Evolutionary conservation across 2,888 invertebrate species (phyloP).

Genomic region (Philereme transversata): DNA sequence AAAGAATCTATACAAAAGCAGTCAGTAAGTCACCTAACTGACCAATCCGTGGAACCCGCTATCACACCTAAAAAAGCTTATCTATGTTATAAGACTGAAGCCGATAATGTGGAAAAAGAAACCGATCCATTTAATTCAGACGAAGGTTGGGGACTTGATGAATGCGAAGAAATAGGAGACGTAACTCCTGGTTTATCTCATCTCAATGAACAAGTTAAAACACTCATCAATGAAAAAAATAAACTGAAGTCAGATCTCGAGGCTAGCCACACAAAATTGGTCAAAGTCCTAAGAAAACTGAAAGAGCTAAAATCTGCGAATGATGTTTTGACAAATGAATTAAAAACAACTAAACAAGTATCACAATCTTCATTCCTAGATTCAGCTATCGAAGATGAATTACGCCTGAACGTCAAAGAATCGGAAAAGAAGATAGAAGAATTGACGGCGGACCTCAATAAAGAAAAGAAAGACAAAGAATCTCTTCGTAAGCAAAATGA

Average conservation of each 20-base stretch:
- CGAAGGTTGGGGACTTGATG: conserved; percentile 75
- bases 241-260: conserved; percentile 85
- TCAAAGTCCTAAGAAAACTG: conserved; percentile 92
- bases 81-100: conserved; percentile 71
- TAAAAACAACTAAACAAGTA: conserved; percentile 78
- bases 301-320: conserved; percentile 91
- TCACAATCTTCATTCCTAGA: conserved; percentile 87
- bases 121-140: conserved; percentile 74
- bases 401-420: conserved; percentile 86
- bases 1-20: conserved; percentile 50
- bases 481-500: conserved; percentile 88
- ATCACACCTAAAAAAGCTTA: conserved; percentile 83
- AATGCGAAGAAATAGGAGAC: conserved; percentile 58
- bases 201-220: conserved; percentile 83
- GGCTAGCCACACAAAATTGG: conserved; percentile 87
- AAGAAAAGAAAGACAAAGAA: conserved; percentile 87
- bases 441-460: conserved; percentile 81
- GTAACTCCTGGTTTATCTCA: conserved; percentile 76
- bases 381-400: conserved; percentile 91
- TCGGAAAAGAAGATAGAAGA: conserved; percentile 88
- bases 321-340: conserved; percentile 83
- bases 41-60: conserved; percentile 56
- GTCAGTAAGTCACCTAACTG: conserved; percentile 34
- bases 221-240: conserved; percentile 84
- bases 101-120: conserved; percentile 42